A percentile compares a stretch with the other conserved stretches of the same genome.
Conservation (phyloP, 2,888 invertebrate genomes). For the Idaea straminata region DNA sequence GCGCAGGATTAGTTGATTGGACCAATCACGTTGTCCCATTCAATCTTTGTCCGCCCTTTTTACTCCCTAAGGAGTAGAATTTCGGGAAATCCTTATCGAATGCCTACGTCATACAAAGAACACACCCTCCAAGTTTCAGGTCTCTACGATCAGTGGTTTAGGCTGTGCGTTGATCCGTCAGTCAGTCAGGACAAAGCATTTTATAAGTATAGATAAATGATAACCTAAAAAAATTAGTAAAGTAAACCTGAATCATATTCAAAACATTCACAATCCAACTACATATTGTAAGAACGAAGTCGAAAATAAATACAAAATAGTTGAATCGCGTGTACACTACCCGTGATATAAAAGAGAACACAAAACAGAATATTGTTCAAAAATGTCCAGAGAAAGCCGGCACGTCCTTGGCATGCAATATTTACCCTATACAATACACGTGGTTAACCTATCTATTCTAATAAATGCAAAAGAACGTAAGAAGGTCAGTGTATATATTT, state of each 20-base stretch:
- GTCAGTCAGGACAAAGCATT: too few relatives aligned
- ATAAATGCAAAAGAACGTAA: neutral
- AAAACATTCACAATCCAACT: neutral
- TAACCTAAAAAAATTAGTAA: neutral
- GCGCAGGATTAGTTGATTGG: too few relatives aligned
- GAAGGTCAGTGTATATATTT: neutral
- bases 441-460: neutral
- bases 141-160: too few relatives aligned
- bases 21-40: too few relatives aligned
- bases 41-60: too few relatives aligned
- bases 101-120: too few relatives aligned
- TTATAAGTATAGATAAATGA: too few relatives aligned
- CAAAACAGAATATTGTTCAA: conserved; percentile 1
- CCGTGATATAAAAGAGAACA: neutral
- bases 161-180: too few relatives aligned
- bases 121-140: too few relatives aligned
- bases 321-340: neutral
- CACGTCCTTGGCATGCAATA: conserved; percentile 21
- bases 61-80: too few relatives aligned
- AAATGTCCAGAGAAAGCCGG: conserved; percentile 7
- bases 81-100: too few relatives aligned
- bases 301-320: neutral
- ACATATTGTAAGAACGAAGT: neutral
- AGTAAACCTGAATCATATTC: neutral
- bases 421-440: conserved; percentile 12